Evolutionary conservation across 2,888 invertebrate genomes (phyloP).

Genomic region (Eudemis profundana): DNA sequence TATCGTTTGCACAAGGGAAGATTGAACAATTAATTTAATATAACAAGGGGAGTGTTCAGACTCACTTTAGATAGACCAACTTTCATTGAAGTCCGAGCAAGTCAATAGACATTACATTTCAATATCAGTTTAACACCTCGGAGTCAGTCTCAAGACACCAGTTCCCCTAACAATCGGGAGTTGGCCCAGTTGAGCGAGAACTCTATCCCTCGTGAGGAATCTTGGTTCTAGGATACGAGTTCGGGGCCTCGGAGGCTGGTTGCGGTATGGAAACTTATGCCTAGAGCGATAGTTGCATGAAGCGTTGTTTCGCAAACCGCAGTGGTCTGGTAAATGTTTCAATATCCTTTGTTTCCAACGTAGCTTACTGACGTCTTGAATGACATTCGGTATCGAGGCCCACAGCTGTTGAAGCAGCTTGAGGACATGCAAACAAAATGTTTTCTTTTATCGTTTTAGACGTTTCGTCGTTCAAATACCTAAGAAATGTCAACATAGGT

Average conservation of each 20-base stretch:
- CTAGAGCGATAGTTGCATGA: conserved; percentile 67
- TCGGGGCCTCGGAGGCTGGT: conserved; percentile 58
- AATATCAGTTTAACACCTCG: conserved; percentile 68
- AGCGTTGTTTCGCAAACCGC: conserved; percentile 71
- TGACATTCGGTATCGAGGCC: conserved; percentile 51
- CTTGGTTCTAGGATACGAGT: conserved; percentile 49
- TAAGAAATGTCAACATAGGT: background rate
- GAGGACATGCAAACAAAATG: conserved; percentile 22
- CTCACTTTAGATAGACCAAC: conserved; percentile 32
- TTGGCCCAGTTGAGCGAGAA: conserved; percentile 62
- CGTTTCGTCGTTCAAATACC: background rate
- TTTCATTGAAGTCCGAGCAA: conserved; percentile 46
- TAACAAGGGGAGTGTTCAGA: conserved; percentile 38
- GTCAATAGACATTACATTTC: conserved; percentile 63
- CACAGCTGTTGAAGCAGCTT: conserved; percentile 46
- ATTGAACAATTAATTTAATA: conserved; percentile 43
- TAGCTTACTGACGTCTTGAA: conserved; percentile 57
- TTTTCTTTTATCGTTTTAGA: conserved; percentile 11
- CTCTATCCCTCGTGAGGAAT: conserved; percentile 55
- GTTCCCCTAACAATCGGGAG: conserved; percentile 59
- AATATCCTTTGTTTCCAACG: conserved; percentile 70
- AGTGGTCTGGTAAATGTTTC: conserved; percentile 66
- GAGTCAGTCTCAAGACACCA: conserved; percentile 66
- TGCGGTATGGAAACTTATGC: conserved; percentile 56
- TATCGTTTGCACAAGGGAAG: conserved; percentile 35